These are phyloP conservation scores for Gila robusta DNA, from an alignment of 2,797 vertebrate genomes.

Conservation along the genomic window DNA sequence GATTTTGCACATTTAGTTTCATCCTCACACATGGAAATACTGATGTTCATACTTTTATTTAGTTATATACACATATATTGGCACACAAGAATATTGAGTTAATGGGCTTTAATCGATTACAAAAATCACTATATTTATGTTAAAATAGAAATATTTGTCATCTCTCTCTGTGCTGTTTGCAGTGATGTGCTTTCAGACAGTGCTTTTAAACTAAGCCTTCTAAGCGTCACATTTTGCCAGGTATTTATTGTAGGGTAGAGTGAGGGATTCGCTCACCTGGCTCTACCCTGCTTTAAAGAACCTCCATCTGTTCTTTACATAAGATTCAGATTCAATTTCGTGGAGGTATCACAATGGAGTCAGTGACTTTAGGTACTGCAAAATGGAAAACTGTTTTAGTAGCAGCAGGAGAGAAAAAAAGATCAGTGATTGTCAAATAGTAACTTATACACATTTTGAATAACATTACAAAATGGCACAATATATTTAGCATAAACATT, in stretches of 20 bases:
- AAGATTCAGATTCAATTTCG: not conserved
- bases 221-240: slow-evolving; percentile 31
- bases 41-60: slow-evolving; percentile 28
- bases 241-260: slow-evolving; percentile 41
- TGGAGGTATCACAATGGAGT: too few species aligned
- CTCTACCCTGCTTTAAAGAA: slow-evolving; percentile 6
- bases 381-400: slow-evolving; percentile 43
- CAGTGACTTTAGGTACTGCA: not conserved
- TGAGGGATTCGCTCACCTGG: not conserved
- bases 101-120: slow-evolving; percentile 20
- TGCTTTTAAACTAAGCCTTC: slow-evolving; percentile 26
- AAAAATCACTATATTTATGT: slow-evolving; percentile 12
- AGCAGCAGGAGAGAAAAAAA: slow-evolving; percentile 9
- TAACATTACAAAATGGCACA: slow-evolving; percentile 62
- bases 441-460: slow-evolving; percentile 40
- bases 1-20: not conserved
- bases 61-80: slow-evolving; percentile 4
- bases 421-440: slow-evolving; percentile 42
- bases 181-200: slow-evolving; percentile 51
- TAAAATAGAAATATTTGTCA: slow-evolving; percentile 33
- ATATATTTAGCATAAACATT: slow-evolving; percentile 32
- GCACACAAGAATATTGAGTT: slow-evolving; percentile 26
- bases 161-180: not conserved
- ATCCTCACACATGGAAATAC: slow-evolving; percentile 21
- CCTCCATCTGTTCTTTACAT: slow-evolving; percentile 18